phyloP scores from a whole-genome alignment of 2,797 vertebrate genomes.

The Eutrigla gurnardus region DNA sequence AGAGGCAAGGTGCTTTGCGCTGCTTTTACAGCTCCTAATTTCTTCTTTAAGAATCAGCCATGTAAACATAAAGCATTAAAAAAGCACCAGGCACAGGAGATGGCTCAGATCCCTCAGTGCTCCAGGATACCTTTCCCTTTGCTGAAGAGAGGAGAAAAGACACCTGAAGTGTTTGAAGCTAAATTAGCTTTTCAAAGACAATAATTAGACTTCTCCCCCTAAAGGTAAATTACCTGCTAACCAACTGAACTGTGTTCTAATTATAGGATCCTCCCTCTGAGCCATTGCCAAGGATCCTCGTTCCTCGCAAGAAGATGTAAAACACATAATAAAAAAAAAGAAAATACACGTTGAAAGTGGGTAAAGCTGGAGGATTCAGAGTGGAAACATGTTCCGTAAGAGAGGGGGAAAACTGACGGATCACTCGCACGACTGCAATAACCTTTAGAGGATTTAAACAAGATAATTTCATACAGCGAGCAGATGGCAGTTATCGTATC shows the following conservation, averaged over 20 bases:
- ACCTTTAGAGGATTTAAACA: conserved; percentile 78
- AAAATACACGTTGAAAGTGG: conserved; percentile 69
- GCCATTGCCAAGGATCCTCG: conserved; percentile 77
- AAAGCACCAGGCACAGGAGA: conserved; percentile 55
- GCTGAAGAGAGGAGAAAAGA: conserved; percentile 81
- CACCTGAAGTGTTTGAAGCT: conserved; percentile 88
- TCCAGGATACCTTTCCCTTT: conserved; percentile 82
- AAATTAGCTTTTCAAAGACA: conserved; percentile 90
- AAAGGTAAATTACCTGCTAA: conserved; percentile 90
- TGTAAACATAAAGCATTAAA: conserved; percentile 72
- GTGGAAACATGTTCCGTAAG: conserved; percentile 62
- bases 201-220: conserved; percentile 89
- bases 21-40: conserved; percentile 49
- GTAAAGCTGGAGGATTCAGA: conserved; percentile 70
- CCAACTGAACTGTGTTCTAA: conserved; percentile 89
- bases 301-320: conserved; percentile 80
- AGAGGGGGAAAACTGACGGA: conserved; percentile 53
- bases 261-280: conserved; percentile 85
- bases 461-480: conserved; percentile 66
- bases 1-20: conserved; percentile 17
- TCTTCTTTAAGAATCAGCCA: conserved; percentile 58
- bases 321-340: conserved; percentile 68
- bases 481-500: conserved; percentile 66
- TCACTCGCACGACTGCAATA: conserved; percentile 62
- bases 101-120: conserved; percentile 62